These are phyloP conservation scores for Yasuhikotakia modesta DNA, from an alignment of 2,797 vertebrate genomes.

Conservation along the genomic window DNA sequence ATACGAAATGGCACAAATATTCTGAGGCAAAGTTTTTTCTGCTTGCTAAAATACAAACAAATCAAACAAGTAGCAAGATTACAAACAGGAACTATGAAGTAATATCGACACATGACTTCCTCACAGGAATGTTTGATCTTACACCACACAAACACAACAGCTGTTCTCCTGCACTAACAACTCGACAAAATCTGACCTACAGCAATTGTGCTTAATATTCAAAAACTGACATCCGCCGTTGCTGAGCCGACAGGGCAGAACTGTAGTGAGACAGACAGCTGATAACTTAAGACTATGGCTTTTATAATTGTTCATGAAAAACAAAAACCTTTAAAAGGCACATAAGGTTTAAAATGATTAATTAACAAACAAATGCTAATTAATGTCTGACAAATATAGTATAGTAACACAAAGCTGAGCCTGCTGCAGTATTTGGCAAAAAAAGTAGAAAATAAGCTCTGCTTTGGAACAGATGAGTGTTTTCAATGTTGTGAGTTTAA, in stretches of 20 bases:
- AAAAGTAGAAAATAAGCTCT: conserved; percentile 44
- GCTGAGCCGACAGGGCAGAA: background rate
- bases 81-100: background rate
- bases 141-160: conserved; percentile 12
- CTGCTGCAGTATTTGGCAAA: conserved; percentile 41
- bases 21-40: conserved; percentile 42
- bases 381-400: conserved; percentile 11
- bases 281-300: conserved; percentile 18
- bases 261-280: background rate
- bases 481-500: conserved; percentile 33
- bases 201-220: background rate
- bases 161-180: background rate
- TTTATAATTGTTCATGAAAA: conserved; percentile 15
- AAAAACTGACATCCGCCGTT: background rate
- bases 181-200: background rate
- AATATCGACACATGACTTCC: conserved; percentile 24
- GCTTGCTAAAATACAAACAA: conserved; percentile 43
- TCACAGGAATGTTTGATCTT: conserved; percentile 43
- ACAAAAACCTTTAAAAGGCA: conserved; percentile 49
- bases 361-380: background rate
- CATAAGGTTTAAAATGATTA: conserved; percentile 42
- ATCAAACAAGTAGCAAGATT: background rate
- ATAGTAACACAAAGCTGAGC: conserved; percentile 53
- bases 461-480: conserved; percentile 37
- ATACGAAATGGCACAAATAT: conserved; percentile 63